These are phyloP conservation scores for Hyphantria cunea DNA, from an alignment of 1,140 invertebrate genomes.

Conservation along the genomic window DNA sequence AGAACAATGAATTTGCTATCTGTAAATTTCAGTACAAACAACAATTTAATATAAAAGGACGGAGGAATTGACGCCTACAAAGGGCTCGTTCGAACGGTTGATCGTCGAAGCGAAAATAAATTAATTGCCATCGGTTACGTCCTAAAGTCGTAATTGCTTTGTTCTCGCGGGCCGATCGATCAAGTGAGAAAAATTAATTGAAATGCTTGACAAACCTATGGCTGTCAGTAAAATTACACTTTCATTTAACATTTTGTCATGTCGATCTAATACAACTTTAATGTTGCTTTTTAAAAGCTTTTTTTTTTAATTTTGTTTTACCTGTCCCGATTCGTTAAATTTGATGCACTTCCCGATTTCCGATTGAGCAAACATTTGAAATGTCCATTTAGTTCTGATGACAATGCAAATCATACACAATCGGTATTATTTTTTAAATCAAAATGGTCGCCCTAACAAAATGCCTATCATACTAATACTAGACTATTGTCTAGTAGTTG, in stretches of 20 bases:
- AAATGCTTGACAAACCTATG: slow-evolving; percentile 50
- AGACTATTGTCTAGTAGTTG: no score
- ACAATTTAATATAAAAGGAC: slow-evolving; percentile 62
- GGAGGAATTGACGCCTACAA: slow-evolving; percentile 62
- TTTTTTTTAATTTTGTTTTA: not conserved
- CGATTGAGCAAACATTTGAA: no score
- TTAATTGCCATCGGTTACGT: slow-evolving; percentile 74
- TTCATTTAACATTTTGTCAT: slow-evolving; percentile 20
- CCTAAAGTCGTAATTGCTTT: slow-evolving; percentile 67
- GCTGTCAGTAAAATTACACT: slow-evolving; percentile 26
- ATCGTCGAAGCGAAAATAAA: slow-evolving; percentile 69
- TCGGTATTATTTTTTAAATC: no score
- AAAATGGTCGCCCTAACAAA: no score
- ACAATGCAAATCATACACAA: no score
- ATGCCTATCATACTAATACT: no score
- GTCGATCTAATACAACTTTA: slow-evolving; percentile 19
- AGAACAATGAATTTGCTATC: slow-evolving; percentile 1
- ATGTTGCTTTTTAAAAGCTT: slow-evolving; percentile 3
- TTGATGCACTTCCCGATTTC: no score
- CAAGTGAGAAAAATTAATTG: slow-evolving; percentile 74
- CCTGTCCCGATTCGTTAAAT: no score
- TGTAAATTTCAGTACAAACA: slow-evolving; percentile 43
- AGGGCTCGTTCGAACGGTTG: slow-evolving; percentile 58
- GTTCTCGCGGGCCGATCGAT: slow-evolving; percentile 61
- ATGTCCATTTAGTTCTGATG: no score